These are phyloP conservation scores for Eudasyphora cyanicolor DNA, from an alignment of 2,888 invertebrate species.

Conservation along the genomic window DNA sequence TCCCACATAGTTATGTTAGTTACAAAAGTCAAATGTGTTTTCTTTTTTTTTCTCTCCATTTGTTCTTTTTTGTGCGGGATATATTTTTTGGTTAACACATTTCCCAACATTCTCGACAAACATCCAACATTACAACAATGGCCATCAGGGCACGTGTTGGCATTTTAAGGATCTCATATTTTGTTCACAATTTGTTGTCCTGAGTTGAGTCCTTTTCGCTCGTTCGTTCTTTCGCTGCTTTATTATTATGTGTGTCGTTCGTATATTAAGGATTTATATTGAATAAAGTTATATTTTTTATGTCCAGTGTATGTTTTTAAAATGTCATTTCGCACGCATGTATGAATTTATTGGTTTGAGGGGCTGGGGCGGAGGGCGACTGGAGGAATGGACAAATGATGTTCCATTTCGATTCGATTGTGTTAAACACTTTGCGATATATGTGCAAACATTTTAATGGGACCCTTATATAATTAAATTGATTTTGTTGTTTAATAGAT, in stretches of 20 bases:
- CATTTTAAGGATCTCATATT: constrained; percentile 57
- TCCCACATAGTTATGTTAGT: constrained; percentile 11
- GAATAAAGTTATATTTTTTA: constrained; percentile 24
- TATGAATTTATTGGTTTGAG: not conserved
- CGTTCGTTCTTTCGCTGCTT: constrained; percentile 41
- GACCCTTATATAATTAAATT: not conserved
- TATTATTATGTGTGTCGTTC: constrained; percentile 55
- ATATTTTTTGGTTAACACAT: constrained; percentile 54
- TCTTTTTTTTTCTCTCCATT: constrained; percentile 6
- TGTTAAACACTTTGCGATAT: constrained; percentile 25
- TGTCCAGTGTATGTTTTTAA: constrained; percentile 14
- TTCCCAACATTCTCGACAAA: constrained; percentile 61
- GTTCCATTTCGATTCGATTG: constrained; percentile 9
- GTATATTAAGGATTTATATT: constrained; percentile 54
- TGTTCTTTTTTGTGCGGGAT: not conserved
- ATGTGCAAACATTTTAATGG: constrained; percentile 29
- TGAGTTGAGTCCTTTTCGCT: not conserved
- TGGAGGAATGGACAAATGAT: not conserved
- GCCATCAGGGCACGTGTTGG: constrained; percentile 63
- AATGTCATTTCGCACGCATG: not conserved
- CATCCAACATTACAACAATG: constrained; percentile 64
- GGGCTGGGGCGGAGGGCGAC: not conserved
- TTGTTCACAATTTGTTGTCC: not conserved
- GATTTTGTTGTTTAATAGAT: constrained; percentile 5
- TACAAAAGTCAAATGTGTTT: constrained; percentile 36